Base-by-base conservation (phyloP, 2,888 invertebrate species). In the Callyntrura sp. region DNA sequence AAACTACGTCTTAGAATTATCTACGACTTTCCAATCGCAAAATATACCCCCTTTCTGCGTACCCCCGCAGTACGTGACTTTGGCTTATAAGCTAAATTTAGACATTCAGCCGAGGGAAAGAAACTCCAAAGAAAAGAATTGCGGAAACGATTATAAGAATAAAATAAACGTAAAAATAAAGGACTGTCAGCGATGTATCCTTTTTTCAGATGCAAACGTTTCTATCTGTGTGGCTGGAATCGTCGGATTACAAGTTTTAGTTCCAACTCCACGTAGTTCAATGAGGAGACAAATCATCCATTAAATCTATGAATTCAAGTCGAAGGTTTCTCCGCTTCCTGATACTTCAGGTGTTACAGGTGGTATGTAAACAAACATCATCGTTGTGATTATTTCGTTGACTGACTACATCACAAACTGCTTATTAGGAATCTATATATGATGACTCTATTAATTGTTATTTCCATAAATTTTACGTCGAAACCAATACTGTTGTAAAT, bases 271-370 rank as follows among this genome's bases (percentile, higher is more conserved):
- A 82, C 35, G 43, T 82, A n/a, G 4, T 57, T 14, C 14, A 28
- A 35, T 28, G 20, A 17, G 48, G 11, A 83, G 43, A 68, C 65
- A n/a, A n/a, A 73, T 73, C 60, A 73, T 12, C 45, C 68, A 83
- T 83, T 83, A n/a, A n/a, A 25, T 51, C 28, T 20, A 48, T 62
- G 28, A 57, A 60, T 78, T 87, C 70, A 87, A 87, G 87, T 81
- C 87, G 87, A 87, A 87, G 87, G 87, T 87, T 45, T 45, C 87
- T 55, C 57, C 70, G 81, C 81, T 87, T 87, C 87, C 87, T 87
- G 81, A 17, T 86, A 78, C 79, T 87, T 87, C 87, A 81, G 87
- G 81, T 87, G 87, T 87, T 87, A 81, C 87, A 87, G 87, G 87
- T 87, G 87, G 79, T 70, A 55, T 70, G 70, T 68, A 28, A 70